Conservation (phyloP, 2,113 vertebrate species). For the Cephalopterus ornatus region DNA sequence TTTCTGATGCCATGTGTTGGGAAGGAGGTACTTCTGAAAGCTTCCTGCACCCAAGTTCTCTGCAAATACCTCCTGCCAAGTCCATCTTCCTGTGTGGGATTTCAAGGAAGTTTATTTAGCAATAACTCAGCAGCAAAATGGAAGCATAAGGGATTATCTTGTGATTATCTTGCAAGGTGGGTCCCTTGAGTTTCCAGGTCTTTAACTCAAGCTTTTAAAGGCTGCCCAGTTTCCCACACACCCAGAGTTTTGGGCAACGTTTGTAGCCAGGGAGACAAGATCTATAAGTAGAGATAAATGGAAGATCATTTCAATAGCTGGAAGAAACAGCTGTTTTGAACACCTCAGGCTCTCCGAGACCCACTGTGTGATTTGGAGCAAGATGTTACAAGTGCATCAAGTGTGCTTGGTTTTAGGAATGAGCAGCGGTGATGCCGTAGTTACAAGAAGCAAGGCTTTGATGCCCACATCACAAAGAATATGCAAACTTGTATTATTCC, state of each 20-base stretch:
- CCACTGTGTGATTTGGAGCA: rapidly evolving
- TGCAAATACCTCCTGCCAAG: neutral
- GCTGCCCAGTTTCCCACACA: neutral
- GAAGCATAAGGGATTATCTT: neutral
- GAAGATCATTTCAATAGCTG: neutral
- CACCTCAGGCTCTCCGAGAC: neutral
- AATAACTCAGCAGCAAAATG: neutral
- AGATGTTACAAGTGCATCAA: rapidly evolving
- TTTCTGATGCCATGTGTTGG: neutral
- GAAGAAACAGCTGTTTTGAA: neutral
- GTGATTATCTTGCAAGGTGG: neutral
- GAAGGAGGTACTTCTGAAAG: neutral
- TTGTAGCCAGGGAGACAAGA: neutral
- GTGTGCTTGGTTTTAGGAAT: neutral
- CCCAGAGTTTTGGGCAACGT: neutral
- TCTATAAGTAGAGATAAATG: neutral
- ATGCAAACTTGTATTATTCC: constrained; percentile 36
- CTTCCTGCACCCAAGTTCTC: neutral
- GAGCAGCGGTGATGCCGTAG: neutral
- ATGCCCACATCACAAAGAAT: constrained; percentile 24
- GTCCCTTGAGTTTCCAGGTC: neutral
- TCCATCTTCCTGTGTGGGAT: neutral
- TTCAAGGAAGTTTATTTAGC: neutral
- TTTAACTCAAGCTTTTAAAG: neutral
- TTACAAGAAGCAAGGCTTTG: constrained; percentile 8